Evolutionary conservation across 2,888 invertebrate species (phyloP).

Genomic region (Orgyia antiqua): DNA sequence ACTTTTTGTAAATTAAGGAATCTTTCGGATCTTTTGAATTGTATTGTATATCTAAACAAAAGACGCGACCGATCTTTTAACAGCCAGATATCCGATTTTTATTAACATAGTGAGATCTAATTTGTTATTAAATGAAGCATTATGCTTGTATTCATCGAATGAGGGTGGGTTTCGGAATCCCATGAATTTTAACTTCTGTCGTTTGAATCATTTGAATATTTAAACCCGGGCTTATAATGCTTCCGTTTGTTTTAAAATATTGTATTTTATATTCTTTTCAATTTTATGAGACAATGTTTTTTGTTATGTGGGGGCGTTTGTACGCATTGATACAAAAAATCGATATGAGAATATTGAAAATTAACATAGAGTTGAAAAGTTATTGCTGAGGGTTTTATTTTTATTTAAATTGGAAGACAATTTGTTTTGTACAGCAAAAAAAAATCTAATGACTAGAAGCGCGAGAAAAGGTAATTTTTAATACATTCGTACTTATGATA

Average conservation of each 20-base stretch:
- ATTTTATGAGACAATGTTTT: slow-evolving; percentile 17
- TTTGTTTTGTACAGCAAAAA: no score
- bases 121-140: slow-evolving; percentile 74
- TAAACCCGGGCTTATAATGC: slow-evolving; percentile 44
- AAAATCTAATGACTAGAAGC: no score
- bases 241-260: slow-evolving; percentile 36
- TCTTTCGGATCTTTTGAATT: slow-evolving; percentile 14
- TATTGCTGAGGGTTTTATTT: slow-evolving; percentile 10
- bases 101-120: slow-evolving; percentile 60
- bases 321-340: slow-evolving; percentile 17
- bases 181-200: slow-evolving; percentile 66
- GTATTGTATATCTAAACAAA: slow-evolving; percentile 34
- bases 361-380: slow-evolving; percentile 5
- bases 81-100: slow-evolving; percentile 26
- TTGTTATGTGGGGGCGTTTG: slow-evolving; percentile 3
- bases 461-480: no score
- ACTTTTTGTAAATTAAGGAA: slow-evolving; percentile 27
- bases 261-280: slow-evolving; percentile 21
- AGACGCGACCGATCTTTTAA: slow-evolving; percentile 22
- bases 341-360: slow-evolving; percentile 22
- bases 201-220: slow-evolving; percentile 58
- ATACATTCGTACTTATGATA: no score
- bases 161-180: slow-evolving; percentile 57
- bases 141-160: slow-evolving; percentile 53
- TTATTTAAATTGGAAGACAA: no score